These are phyloP conservation scores for Gobius niger DNA, from an alignment of 2,113 vertebrate species.

Conservation along the genomic window DNA sequence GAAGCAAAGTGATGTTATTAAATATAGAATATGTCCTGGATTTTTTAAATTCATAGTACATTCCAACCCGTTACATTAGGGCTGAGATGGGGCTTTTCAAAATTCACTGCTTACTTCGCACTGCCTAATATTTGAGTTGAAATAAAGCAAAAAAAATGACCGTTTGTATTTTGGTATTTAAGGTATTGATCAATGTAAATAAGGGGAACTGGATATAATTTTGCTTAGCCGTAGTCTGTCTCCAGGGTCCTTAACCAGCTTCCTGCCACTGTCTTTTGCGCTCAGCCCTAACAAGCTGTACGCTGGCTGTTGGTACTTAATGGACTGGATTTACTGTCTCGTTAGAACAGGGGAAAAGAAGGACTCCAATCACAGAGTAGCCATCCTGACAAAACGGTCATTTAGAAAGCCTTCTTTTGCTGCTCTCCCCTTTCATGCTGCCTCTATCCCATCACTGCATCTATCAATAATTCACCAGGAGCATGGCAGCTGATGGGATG, in stretches of 20 bases:
- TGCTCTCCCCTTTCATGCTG: conserved; percentile 13
- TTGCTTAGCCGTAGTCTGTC: conserved; percentile 16
- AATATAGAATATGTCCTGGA: not conserved
- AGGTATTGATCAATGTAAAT: not conserved
- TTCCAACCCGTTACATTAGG: too few relatives aligned
- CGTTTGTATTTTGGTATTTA: not conserved
- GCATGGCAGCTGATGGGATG: conserved; percentile 47
- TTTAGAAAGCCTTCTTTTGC: conserved; percentile 42
- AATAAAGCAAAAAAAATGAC: not conserved
- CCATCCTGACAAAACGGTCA: conserved; percentile 48
- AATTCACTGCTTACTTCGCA: too few relatives aligned
- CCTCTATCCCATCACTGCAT: conserved; percentile 31
- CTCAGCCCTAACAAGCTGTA: conserved; percentile 44
- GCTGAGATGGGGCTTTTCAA: too few relatives aligned
- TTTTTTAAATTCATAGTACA: not conserved
- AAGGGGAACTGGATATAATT: conserved; percentile 6
- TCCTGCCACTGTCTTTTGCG: conserved; percentile 33
- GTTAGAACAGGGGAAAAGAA: conserved; percentile 52
- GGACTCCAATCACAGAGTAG: conserved; percentile 55
- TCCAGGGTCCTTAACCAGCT: conserved; percentile 40
- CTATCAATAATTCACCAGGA: conserved; percentile 69
- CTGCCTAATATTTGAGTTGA: not conserved
- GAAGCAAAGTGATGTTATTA: not conserved
- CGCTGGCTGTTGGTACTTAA: conserved; percentile 41
- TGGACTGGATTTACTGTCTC: conserved; percentile 59